A percentile compares a stretch with the other conserved stretches of the same genome.
phyloP scores from a whole-genome alignment of 2,888 invertebrate genomes.

The Hemicrepidius hirtus region DNA sequence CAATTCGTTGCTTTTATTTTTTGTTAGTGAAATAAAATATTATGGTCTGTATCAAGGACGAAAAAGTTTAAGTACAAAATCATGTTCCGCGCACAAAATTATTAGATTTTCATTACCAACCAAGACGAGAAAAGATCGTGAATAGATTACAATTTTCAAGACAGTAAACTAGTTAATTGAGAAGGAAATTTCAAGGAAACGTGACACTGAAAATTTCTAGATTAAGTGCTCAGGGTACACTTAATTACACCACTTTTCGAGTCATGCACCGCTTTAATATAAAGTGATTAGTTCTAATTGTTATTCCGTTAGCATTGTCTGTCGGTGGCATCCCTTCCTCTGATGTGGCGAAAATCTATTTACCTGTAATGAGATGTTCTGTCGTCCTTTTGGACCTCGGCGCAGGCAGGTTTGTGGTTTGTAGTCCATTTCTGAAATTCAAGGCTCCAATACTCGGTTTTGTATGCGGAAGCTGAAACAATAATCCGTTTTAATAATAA shows the following conservation, averaged over 20 bases:
- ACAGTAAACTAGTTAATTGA: too few species aligned
- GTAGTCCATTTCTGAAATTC: slow-evolving; percentile 27
- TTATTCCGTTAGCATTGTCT: slow-evolving; percentile 7
- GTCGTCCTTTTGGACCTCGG: slow-evolving; percentile 57
- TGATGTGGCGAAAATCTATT: slow-evolving; percentile 41
- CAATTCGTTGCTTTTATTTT: too few species aligned
- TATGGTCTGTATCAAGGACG: too few species aligned
- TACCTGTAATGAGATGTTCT: slow-evolving; percentile 62
- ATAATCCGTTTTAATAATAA: neutral
- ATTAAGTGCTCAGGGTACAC: neutral
- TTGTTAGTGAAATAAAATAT: too few species aligned
- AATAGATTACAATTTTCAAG: too few species aligned
- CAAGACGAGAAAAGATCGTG: too few species aligned
- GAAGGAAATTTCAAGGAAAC: neutral
- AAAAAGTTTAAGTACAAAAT: too few species aligned
- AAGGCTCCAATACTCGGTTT: slow-evolving; percentile 22
- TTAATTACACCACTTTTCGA: slow-evolving; percentile 1
- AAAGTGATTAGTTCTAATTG: slow-evolving; percentile 16
- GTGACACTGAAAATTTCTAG: neutral
- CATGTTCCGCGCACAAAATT: too few species aligned
- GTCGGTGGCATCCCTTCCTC: neutral
- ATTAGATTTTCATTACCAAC: too few species aligned
- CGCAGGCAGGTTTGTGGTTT: slow-evolving; percentile 29
- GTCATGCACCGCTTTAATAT: neutral
- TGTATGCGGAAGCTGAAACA: slow-evolving; percentile 14